Evolutionary conservation across 2,888 invertebrate species (phyloP).

Genomic region (Holacanthella duospinosa): DNA sequence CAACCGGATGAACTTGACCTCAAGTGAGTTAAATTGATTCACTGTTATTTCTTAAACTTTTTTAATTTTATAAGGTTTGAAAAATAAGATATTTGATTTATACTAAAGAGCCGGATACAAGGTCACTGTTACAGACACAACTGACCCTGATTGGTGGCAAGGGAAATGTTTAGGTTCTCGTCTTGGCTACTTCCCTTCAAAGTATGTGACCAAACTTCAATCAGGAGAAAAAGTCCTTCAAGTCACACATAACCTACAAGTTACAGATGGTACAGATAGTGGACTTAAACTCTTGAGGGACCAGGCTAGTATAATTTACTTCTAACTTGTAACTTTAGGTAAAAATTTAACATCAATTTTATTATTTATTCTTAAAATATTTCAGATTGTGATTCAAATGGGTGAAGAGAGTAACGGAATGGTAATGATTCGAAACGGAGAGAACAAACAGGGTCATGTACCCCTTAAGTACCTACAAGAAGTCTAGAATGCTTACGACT

Average conservation of each 20-base stretch:
- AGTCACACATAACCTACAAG: slow-evolving; percentile 73
- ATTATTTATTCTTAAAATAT: background rate
- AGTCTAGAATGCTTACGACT: no score
- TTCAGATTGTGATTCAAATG: slow-evolving; percentile 72
- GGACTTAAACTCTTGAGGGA: slow-evolving; percentile 72
- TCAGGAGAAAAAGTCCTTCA: slow-evolving; percentile 83
- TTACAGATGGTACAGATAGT: slow-evolving; percentile 68
- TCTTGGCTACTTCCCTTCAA: slow-evolving; percentile 86
- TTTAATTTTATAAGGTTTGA: background rate
- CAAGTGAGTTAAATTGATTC: slow-evolving; percentile 49
- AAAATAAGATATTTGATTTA: no score
- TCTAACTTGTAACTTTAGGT: background rate
- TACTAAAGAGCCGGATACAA: slow-evolving; percentile 63
- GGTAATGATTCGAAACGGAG: slow-evolving; percentile 84
- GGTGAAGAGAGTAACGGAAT: slow-evolving; percentile 88
- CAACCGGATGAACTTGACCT: slow-evolving; percentile 89
- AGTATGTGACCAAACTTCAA: slow-evolving; percentile 81
- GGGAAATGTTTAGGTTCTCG: slow-evolving; percentile 85
- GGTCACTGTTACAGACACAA: slow-evolving; percentile 85
- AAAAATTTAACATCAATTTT: no score
- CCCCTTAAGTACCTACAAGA: slow-evolving; percentile 90
- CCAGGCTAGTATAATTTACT: slow-evolving; percentile 53
- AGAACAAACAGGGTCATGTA: slow-evolving; percentile 84
- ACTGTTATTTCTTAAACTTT: slow-evolving; percentile 2
- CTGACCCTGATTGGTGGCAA: slow-evolving; percentile 96